These are phyloP conservation scores for Paramacrobiotus metropolitanus DNA, from an alignment of 1,140 invertebrate genomes.

Conservation along the genomic window DNA sequence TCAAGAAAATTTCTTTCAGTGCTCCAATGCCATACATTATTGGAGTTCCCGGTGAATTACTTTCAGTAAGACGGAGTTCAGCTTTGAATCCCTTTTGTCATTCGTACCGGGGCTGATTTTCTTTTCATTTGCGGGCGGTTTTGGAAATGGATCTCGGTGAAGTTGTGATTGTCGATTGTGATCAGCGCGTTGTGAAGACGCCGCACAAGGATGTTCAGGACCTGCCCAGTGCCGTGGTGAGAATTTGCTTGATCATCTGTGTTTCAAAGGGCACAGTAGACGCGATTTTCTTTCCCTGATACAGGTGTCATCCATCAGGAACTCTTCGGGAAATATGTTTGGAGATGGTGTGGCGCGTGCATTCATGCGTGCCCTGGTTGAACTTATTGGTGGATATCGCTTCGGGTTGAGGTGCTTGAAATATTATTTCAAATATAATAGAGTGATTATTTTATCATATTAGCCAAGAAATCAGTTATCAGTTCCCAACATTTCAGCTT, in stretches of 20 bases:
- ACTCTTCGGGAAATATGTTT: constrained; percentile 24
- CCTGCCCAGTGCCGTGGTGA: constrained; percentile 44
- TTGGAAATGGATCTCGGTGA: constrained; percentile 45
- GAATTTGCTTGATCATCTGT: no score
- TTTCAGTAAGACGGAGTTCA: constrained; percentile 40
- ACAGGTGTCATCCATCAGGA: background rate
- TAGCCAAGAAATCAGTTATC: no score
- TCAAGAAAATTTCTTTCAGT: constrained; percentile 15
- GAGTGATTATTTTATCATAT: no score
- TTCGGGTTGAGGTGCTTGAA: constrained; percentile 52
- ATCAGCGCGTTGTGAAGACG: constrained; percentile 53
- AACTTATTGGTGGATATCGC: constrained; percentile 71
- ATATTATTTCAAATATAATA: no score
- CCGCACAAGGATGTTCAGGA: constrained; percentile 66
- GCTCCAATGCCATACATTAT: constrained; percentile 88
- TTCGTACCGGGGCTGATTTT: constrained; percentile 4
- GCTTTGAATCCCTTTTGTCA: constrained; percentile 4
- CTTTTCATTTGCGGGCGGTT: constrained; percentile 31
- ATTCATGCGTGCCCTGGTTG: constrained; percentile 64
- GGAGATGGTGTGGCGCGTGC: constrained; percentile 72
- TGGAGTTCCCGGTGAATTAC: constrained; percentile 56
- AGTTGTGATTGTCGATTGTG: constrained; percentile 69
- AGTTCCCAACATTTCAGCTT: no score
- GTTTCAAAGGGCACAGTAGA: background rate
- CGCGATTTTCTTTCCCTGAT: background rate